Evolutionary conservation across 2,888 invertebrate species (phyloP), one percentile per base, ranked within the genome.

Genomic region (Pristionchus arcanus): DNA sequence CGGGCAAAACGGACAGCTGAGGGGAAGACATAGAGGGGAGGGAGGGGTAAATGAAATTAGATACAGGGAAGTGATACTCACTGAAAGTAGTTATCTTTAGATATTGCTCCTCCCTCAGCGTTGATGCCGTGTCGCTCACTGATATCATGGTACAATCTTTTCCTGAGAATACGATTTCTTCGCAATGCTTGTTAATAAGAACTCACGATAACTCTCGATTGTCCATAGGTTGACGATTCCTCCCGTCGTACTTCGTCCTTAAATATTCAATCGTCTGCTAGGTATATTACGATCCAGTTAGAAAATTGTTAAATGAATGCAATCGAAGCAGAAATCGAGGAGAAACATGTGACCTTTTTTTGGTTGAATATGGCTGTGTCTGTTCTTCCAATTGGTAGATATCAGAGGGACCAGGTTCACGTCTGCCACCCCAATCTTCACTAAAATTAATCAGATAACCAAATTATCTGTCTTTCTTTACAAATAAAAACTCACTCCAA

Each of bases 41-140:
- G 42, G 42, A n/a, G n/a, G n/a, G n/a, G n/a, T n/a, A n/a, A n/a
- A n/a, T n/a, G 63, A 25, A 25, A 63, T n/a, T 25, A 25, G 21
- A 21, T 11, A 21, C 25, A 63, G n/a, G 11, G 25, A 63, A 63
- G 16, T 16, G 16, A 63, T 25, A 63, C 63, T 21, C 7, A 63
- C 63, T 63, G 63, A 63, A 63, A 63, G 63, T 63, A 63, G 63
- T 25, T 63, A n/a, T 63, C 63, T 63, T n/a, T 63, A 25, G 63
- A 63, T n/a, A 63, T 63, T 31, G 68, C 68, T 68, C 68, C 68
- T 31, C 68, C 68, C 31, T 68, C 68, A 13, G 68, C 28, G 15
- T 31, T 28, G 31, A 68, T 68, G 16, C 68, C 28, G 28, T 68
- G 68, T 68, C 31, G 68, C 28, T 34, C 15, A 68, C 68, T 68